Base-by-base conservation (phyloP, 1,140 invertebrate species). In the Ephestia elutella region DNA sequence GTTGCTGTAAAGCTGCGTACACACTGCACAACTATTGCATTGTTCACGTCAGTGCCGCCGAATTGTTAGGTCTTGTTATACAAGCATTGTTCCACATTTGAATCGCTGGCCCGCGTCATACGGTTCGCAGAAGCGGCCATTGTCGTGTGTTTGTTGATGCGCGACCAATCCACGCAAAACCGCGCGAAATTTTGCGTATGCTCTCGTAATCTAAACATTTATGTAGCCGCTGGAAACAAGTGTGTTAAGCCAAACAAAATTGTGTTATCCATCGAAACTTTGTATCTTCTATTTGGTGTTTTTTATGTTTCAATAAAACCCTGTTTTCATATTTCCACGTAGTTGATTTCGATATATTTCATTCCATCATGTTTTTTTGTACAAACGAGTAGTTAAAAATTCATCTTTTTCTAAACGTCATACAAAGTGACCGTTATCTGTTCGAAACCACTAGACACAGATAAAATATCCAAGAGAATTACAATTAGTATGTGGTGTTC, bases 41-140 rank as follows among this genome's bases (percentile, higher is more conserved):
- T 80, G 81, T 83, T 76, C 63, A 64, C 76, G 74, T 77, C 79
- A 82, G 80, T 80, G 82, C 50, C 3, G 65, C 65, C 75, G 63
- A 82, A 80, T 82, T 82, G 79, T 74, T 70, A 59, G 38, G 60
- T 64, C 62, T 74, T 71, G 69, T 85, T 87, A 79, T 82, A 82
- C 82, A 85, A 82, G 70, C 80, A 87, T 87, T 87, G 82, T 87
- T 85, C 80, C 73, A 82, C 77, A 82, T 83, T 82, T 74, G 81
- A 66, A 82, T 80, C 73, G 70, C 32, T 4, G 15, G 38, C 13
- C 38, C 15, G 57, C 81, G 82, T 82, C 80, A 84, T 73, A 63
- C 71, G 67, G 61, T 87, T 87, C 84, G 66, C 49, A 73, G 84
- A 85, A 87, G 73, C 73, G 68, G 73, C 81, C 80, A 87, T 87